Percentiles rank a stretch among this genome's conserved stretches.
phyloP scores from a whole-genome alignment of 2,797 vertebrate species.

The Prionace glauca region DNA sequence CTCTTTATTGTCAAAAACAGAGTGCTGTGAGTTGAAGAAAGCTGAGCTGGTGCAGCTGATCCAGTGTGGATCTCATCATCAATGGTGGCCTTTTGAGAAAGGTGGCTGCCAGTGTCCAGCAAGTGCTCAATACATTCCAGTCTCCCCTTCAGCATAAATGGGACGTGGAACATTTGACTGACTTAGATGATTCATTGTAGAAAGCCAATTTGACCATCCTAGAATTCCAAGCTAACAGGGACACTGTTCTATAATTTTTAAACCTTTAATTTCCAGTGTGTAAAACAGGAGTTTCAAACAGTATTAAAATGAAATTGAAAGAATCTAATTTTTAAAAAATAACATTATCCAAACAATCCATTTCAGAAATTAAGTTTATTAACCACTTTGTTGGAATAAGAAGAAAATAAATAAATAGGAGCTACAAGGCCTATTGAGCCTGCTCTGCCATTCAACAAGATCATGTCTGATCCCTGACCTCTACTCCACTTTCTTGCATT shows the following conservation, averaged over 20 bases:
- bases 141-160: no score
- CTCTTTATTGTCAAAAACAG: no score
- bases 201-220: background rate
- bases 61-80: no score
- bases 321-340: no score
- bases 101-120: no score
- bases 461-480: background rate
- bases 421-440: background rate
- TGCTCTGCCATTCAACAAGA: background rate
- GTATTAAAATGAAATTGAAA: background rate
- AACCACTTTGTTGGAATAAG: background rate
- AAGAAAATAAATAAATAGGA: background rate
- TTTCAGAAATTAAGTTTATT: background rate
- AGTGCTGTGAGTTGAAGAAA: no score
- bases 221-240: background rate
- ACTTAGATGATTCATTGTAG: background rate
- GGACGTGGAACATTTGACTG: no score
- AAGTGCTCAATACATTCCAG: no score
- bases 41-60: no score
- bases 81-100: no score
- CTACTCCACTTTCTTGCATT: background rate
- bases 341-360: background rate
- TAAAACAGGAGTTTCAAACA: background rate
- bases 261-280: background rate
- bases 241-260: background rate